Percentiles rank a stretch among this genome's conserved stretches.
Conservation (phyloP, 2,888 invertebrate species). For the Cheiracanthium punctorium region DNA sequence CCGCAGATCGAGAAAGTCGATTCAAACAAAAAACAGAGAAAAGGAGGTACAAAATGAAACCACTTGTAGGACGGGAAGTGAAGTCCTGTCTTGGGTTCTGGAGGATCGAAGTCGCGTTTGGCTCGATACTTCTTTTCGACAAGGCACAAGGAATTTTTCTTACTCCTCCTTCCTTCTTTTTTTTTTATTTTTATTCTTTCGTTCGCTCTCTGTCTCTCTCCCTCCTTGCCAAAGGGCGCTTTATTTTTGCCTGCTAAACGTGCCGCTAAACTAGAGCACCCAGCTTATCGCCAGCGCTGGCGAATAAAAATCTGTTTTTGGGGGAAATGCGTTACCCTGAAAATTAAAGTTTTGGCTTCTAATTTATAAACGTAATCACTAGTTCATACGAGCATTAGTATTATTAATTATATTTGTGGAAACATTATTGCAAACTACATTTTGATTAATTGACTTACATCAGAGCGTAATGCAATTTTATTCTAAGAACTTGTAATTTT, state of each 20-base stretch:
- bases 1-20: not conserved
- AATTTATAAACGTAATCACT: too few species aligned
- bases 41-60: not conserved
- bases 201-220: not conserved
- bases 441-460: too few species aligned
- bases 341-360: too few species aligned
- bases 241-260: conserved; percentile 8
- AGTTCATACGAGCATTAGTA: too few species aligned
- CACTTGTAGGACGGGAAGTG: not conserved
- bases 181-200: conserved; percentile 40
- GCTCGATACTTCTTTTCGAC: conserved; percentile 11
- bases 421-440: too few species aligned
- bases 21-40: not conserved
- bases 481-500: too few species aligned
- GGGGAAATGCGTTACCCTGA: too few species aligned
- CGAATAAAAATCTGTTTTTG: not conserved
- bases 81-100: not conserved
- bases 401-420: too few species aligned
- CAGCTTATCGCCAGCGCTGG: conserved; percentile 2
- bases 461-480: too few species aligned
- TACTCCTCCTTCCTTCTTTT: conserved; percentile 33
- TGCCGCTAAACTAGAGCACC: not conserved
- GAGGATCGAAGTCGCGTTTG: not conserved
- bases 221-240: conserved; percentile 16
- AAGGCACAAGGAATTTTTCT: conserved; percentile 32